phyloP scores from a whole-genome alignment of 2,888 invertebrate genomes.

The Nomada ferruginata region DNA sequence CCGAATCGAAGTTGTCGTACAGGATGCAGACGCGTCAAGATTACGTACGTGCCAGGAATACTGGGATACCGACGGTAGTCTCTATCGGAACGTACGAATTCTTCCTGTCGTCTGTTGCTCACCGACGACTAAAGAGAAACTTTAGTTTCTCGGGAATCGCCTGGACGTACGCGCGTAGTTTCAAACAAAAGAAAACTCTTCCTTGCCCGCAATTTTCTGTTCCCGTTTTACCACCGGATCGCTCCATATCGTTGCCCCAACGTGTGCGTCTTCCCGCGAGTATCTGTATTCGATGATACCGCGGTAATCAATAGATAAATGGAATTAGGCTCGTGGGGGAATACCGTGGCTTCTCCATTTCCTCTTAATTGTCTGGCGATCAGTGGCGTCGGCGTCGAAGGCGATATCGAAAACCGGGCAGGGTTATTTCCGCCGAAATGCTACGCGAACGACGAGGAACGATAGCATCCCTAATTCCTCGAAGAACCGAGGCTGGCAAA shows the following conservation, averaged over 20 bases:
- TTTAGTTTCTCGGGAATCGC: slow-evolving; percentile 49
- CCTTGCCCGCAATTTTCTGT: slow-evolving; percentile 17
- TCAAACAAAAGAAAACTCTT: background rate
- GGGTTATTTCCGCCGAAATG: slow-evolving; percentile 6
- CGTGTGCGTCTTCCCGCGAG: too few species aligned
- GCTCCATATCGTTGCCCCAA: background rate
- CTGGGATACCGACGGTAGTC: slow-evolving; percentile 14
- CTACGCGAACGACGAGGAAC: background rate
- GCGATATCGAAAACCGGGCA: slow-evolving; percentile 9
- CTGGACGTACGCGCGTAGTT: slow-evolving; percentile 5
- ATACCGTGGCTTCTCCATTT: slow-evolving; percentile 31
- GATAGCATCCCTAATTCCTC: background rate
- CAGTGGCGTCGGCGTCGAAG: background rate
- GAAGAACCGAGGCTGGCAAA: background rate
- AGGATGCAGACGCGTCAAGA: slow-evolving; percentile 64
- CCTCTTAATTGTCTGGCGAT: slow-evolving; percentile 32
- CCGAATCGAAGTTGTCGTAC: slow-evolving; percentile 57
- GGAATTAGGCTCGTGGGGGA: slow-evolving; percentile 18
- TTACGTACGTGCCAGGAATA: slow-evolving; percentile 70
- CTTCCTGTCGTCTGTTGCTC: slow-evolving; percentile 38
- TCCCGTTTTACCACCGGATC: slow-evolving; percentile 19
- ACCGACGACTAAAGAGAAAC: slow-evolving; percentile 30
- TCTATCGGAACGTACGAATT: slow-evolving; percentile 52
- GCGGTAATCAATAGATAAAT: slow-evolving; percentile 28
- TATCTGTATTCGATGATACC: slow-evolving; percentile 2